Base-by-base conservation (phyloP, 2,888 invertebrate species). In the Drosophila subsilvestris region DNA sequence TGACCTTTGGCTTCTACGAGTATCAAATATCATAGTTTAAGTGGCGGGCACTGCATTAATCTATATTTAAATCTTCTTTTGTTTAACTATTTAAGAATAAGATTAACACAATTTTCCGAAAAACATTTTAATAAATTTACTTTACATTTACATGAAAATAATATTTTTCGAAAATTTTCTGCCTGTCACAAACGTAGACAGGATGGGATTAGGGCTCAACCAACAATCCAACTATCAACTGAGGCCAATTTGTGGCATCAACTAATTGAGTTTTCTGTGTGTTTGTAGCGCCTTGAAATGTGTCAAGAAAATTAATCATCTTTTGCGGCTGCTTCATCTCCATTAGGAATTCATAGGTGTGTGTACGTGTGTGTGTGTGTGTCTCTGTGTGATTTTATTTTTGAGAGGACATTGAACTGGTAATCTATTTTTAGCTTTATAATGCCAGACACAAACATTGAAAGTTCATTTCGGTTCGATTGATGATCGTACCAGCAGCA, bases 181-280 rank as follows among this genome's bases (percentile, higher is more conserved):
- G 43, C 14, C 48, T 66, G 67, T 55, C 65, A 43, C 29, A 55
- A 32, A 22, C 18, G 29, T 18, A 53, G 27, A 20, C 37, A 42
- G 27, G 49, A 37, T 59, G 57, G 51, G 50, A 60, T 50, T 25
- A 18, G 27, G 45, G 37, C 6, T 6, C 55, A 77, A 75, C 61
- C 72, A 70, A 61, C 70, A 68, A 72, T 61, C 60, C 56, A 60
- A 59, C 75, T 70, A 66, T 67, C 76, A 63, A 72, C 54, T 73
- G 61, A 69, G 81, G 59, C 47, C 69, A 74, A 63, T 84, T 72
- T 86, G 86, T 58, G 78, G 82, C 45, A 55, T 48, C 67, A 63
- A 63, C 87, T 84, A 88, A 86, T 86, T 86, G 85, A 84, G 87
- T 88, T 88, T 56, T 37, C n/a, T 37, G 14, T 37, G 14, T 14